Conservation (phyloP, 2,113 vertebrate species). For the Otocyon megalotis region DNA sequence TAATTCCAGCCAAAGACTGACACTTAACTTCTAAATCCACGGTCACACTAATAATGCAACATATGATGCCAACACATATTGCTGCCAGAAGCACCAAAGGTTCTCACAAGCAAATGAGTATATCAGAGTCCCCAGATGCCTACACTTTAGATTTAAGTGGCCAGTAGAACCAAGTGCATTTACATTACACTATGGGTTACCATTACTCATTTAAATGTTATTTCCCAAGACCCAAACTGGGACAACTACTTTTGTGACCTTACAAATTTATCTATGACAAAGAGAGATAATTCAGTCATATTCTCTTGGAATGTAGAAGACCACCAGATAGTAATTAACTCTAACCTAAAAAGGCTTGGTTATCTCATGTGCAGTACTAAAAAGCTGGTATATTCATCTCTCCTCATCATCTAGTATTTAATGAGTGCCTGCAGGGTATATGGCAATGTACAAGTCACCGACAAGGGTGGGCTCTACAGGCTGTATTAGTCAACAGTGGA, state of each 20-base stretch:
- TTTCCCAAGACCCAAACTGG: constrained; percentile 12
- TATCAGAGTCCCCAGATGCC: neutral
- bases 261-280: constrained; percentile 21
- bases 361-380: neutral
- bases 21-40: constrained; percentile 26
- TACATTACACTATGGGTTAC: neutral
- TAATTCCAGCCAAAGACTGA: constrained; percentile 51
- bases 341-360: constrained; percentile 12
- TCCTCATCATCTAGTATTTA: constrained; percentile 32
- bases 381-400: constrained; percentile 13
- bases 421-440: neutral
- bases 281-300: constrained; percentile 25
- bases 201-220: constrained; percentile 8
- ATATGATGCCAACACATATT: neutral
- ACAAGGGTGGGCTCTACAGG: neutral
- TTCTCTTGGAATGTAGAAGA: constrained; percentile 13
- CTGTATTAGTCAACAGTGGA: neutral
- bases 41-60: neutral
- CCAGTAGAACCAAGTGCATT: neutral
- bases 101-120: constrained; percentile 23
- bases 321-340: constrained; percentile 49
- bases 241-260: neutral
- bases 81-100: neutral
- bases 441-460: neutral
- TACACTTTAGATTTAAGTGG: neutral